Evolutionary conservation across 2,113 vertebrate species (phyloP).

Genomic region (Macrotis lagotis): DNA sequence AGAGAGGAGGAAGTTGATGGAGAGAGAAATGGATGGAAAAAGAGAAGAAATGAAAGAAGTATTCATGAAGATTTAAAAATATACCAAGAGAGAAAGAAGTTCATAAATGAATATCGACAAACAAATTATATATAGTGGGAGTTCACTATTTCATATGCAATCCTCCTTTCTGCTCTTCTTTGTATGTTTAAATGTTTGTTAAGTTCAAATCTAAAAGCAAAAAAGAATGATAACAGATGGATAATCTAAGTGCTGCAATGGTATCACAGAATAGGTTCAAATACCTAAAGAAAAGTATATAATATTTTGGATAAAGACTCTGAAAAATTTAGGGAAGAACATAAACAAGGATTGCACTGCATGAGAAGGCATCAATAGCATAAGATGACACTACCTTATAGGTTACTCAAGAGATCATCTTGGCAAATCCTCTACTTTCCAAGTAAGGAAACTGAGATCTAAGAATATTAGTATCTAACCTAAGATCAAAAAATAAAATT

Average conservation of each 20-base stretch:
- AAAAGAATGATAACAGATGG: neutral
- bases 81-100: neutral
- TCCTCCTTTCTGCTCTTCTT: neutral
- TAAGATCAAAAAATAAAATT: neutral
- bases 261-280: neutral
- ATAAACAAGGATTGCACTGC: neutral
- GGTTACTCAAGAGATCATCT: neutral
- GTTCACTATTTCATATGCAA: neutral
- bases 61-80: neutral
- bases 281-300: neutral
- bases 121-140: neutral
- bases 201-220: neutral
- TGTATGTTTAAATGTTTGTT: neutral
- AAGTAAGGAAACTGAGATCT: neutral
- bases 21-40: neutral
- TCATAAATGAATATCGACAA: neutral
- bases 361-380: neutral
- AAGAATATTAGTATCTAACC: neutral
- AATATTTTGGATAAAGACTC: neutral
- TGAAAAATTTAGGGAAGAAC: neutral
- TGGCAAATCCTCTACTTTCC: neutral
- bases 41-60: neutral
- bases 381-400: neutral
- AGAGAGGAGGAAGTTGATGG: neutral
- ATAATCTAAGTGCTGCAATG: neutral